Evolutionary conservation across 1,140 invertebrate genomes (phyloP), one percentile per base, ranked within the genome.

Genomic region (Solen grandis): DNA sequence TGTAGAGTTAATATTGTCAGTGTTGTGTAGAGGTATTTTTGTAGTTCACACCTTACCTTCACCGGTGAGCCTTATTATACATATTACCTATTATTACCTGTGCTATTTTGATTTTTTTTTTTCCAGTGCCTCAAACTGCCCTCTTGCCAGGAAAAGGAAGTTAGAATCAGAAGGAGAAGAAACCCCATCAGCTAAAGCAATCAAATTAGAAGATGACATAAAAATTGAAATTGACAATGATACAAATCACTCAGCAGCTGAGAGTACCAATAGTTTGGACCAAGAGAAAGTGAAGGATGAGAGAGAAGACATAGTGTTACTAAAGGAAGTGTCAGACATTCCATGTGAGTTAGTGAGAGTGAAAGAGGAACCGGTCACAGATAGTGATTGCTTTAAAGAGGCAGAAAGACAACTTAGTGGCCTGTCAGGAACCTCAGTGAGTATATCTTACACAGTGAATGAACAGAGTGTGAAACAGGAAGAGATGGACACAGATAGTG

Each of bases 381-480:
- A 76, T 13, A 81, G 91, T 91, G 0, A 94, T 92, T 92, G 96
- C 8, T 96, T 97, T 72, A 93, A 96, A 57, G 96, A 97, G 91
- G 97, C 96, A 0, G 96, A 97, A 89, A 96, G 95, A 2, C 96
- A 96, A 0, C 90, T 97, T 46, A 96, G 96, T 87, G 96, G 95
- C 86, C 91, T 97, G 0, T 96, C 96, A 0, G 96, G 96, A 3
- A 85, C 90, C 41, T 65, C 84, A 29, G 79, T 81, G 19, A n/a
- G n/a, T n/a, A n/a, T n/a, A n/a, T n/a, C n/a, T n/a, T n/a, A n/a
- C n/a, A n/a, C n/a, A n/a, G 68, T 25, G 1, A 60, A 35, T 38
- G 65, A 69, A 54, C 25, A 25, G 16, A 36, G 33, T 46, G 27
- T 31, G 33, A 73, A 65, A 41, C 68, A 81, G 36, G 72, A 82